Percentiles rank a stretch among this genome's conserved stretches.
Evolutionary conservation across 2,888 invertebrate species (phyloP).

Genomic region (Kryphioiulus occultus): DNA sequence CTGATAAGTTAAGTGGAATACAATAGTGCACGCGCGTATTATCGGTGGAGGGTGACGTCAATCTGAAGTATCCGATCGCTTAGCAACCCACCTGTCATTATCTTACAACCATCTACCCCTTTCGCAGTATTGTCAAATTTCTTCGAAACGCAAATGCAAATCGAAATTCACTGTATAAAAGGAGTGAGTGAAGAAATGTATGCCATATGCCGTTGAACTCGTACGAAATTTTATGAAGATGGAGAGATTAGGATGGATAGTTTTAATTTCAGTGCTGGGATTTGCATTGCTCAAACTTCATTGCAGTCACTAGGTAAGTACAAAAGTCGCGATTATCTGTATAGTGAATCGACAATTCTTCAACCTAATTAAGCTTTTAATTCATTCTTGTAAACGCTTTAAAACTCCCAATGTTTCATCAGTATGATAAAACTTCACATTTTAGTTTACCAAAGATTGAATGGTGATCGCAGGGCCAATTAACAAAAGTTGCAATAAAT

Average conservation of each 20-base stretch:
- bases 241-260: neutral
- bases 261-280: neutral
- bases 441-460: no score
- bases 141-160: neutral
- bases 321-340: neutral
- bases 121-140: neutral
- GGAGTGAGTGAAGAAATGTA: neutral
- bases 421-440: neutral
- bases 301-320: neutral
- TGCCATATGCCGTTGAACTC: neutral
- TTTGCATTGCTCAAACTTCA: neutral
- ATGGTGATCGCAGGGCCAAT: neutral
- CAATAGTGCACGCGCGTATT: neutral
- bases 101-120: neutral
- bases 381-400: no score
- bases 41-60: no score
- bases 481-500: neutral
- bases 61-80: neutral
- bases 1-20: neutral
- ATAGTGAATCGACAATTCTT: no score
- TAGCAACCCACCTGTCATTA: neutral
- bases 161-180: no score
- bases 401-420: no score
- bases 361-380: no score
- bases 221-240: neutral